Base-by-base conservation (phyloP, 1,140 invertebrate species). In the Tyrophagus putrescentiae region DNA sequence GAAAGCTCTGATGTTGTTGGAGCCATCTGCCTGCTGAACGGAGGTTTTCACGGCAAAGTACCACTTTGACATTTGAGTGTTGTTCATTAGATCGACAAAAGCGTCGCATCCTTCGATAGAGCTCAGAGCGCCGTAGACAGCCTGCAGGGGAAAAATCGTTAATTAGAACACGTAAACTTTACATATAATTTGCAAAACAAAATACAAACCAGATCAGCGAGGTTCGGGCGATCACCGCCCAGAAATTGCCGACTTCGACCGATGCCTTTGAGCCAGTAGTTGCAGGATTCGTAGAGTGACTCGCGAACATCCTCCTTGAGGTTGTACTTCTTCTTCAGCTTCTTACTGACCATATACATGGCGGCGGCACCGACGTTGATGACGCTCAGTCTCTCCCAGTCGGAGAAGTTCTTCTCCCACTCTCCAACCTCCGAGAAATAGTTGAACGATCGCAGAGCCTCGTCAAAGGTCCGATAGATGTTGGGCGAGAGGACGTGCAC, bases 401-500 rank as follows among this genome's bases (percentile, higher is more conserved):
- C 67, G 0, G 85, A 81, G 71, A 98, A 98, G 39, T 44, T 29
- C 32, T 85, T 79, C 54, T 87, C 80, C 93, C 94, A 98, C 63
- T 88, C 83, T 4, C 93, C 93, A 33, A 84, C 83, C 65, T 85
- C 71, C 11, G 87, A 86, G 73, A 95, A 96, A 82, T 87, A 91
- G 62, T 83, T 79, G 70, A 97, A 96, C 0, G 91, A 84, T 70
- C 91, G 80, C 21, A 91, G 70, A 0, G 94, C 78, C 77, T 98
- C 95, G 4, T 72, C 70, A 4, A 77, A 71, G 0, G 85, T 90
- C 60, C 90, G 79, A 69, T 99, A 99, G 52, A 97, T 89, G 75
- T 98, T 98, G 11, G 95, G 95, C 3, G 94, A 97, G 41, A 99
- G 75, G 0, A 82, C 81, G 70, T 97, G 92, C 1, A 97, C 89